A percentile compares a stretch with the other conserved stretches of the same genome.
These are phyloP conservation scores for Phania funesta DNA, from an alignment of 2,888 invertebrate species.

Conservation along the genomic window DNA sequence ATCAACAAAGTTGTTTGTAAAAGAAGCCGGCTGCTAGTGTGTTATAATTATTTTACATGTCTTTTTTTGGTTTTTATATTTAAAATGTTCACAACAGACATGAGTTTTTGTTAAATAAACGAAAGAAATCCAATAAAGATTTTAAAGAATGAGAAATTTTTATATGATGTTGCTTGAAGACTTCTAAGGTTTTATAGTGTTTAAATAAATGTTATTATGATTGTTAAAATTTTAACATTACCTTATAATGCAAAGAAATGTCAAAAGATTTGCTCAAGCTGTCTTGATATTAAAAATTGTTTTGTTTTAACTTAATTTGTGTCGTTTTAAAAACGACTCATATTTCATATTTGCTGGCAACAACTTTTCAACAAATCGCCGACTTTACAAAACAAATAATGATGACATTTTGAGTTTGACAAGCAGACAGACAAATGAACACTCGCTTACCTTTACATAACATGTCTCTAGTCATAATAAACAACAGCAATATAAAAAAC, in stretches of 20 bases:
- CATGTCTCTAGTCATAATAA: not conserved
- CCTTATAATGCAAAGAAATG: too few relatives aligned
- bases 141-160: too few relatives aligned
- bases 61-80: too few relatives aligned
- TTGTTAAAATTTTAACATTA: too few relatives aligned
- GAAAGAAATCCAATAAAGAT: too few relatives aligned
- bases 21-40: constrained; percentile 41
- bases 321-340: not conserved
- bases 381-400: not conserved
- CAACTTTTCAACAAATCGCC: constrained; percentile 2
- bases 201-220: too few relatives aligned
- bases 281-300: too few relatives aligned
- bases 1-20: not conserved
- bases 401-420: constrained; percentile 43
- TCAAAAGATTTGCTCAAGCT: not conserved
- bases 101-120: too few relatives aligned
- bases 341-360: constrained; percentile 15
- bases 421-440: constrained; percentile 6
- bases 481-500: not conserved
- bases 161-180: too few relatives aligned
- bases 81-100: too few relatives aligned
- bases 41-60: constrained; percentile 65
- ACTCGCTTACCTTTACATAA: constrained; percentile 11
- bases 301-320: too few relatives aligned
- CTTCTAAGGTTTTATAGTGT: too few relatives aligned